Evolutionary conservation across 2,888 invertebrate species (phyloP).

Genomic region (Melanophora roralis): DNA sequence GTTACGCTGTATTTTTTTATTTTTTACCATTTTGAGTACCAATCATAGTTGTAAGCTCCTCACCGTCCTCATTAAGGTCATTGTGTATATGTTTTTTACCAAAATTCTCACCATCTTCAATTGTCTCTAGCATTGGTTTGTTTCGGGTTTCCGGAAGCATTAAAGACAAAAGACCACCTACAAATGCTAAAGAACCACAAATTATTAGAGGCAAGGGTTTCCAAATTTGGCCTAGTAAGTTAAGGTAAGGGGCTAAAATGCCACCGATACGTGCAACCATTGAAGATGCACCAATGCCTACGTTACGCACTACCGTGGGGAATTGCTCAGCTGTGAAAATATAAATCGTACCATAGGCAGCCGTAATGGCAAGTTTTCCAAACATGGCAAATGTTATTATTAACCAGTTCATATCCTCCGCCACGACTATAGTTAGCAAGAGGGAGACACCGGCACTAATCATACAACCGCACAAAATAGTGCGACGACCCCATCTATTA

Average conservation of each 20-base stretch:
- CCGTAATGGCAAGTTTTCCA: slow-evolving; percentile 85
- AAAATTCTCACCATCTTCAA: slow-evolving; percentile 87
- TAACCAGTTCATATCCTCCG: slow-evolving; percentile 79
- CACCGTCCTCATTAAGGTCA: slow-evolving; percentile 57
- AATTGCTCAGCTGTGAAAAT: slow-evolving; percentile 86
- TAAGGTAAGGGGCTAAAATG: slow-evolving; percentile 85
- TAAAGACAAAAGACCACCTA: slow-evolving; percentile 84
- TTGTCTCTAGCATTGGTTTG: slow-evolving; percentile 86
- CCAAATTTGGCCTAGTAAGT: slow-evolving; percentile 81
- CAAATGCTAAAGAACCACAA: slow-evolving; percentile 85
- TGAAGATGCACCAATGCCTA: slow-evolving; percentile 91
- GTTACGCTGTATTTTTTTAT: slow-evolving; percentile 2
- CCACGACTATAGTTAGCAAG: slow-evolving; percentile 80
- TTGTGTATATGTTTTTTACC: slow-evolving; percentile 77
- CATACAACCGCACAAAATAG: slow-evolving; percentile 84
- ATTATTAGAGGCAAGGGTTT: slow-evolving; percentile 84
- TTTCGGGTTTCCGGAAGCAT: slow-evolving; percentile 88
- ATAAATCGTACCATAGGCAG: slow-evolving; percentile 85
- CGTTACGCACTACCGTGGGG: slow-evolving; percentile 88
- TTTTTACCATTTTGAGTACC: slow-evolving; percentile 37
- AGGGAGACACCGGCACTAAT: slow-evolving; percentile 81
- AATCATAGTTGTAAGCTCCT: slow-evolving; percentile 68
- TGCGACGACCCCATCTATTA: slow-evolving; percentile 85
- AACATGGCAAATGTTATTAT: slow-evolving; percentile 83
- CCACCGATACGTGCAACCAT: slow-evolving; percentile 91